Evolutionary conservation across 2,888 invertebrate species (phyloP).

Genomic region (Morinoia aosen): DNA sequence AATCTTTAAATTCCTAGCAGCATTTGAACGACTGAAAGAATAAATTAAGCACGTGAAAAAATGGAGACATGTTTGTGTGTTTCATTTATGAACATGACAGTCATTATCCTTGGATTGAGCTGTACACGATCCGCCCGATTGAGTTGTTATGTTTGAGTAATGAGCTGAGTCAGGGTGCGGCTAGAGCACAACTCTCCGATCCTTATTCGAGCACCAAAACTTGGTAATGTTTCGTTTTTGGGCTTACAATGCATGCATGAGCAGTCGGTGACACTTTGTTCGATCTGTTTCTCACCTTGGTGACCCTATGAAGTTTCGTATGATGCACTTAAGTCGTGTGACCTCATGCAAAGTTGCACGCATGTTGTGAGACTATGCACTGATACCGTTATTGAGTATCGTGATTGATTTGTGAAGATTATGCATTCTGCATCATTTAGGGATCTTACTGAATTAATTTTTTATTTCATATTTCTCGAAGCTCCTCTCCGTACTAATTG

Average conservation of each 20-base stretch:
- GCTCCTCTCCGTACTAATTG: no score
- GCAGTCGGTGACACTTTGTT: not conserved
- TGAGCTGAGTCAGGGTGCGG: not conserved
- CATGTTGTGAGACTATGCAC: not conserved
- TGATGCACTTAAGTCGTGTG: not conserved
- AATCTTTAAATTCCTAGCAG: not conserved
- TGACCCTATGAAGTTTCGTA: not conserved
- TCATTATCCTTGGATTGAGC: not conserved
- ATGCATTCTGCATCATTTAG: not conserved
- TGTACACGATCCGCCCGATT: not conserved
- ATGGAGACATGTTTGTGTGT: not conserved
- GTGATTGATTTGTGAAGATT: not conserved
- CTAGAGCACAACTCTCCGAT: not conserved
- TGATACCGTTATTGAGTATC: not conserved
- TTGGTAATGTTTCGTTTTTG: not conserved
- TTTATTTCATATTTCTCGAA: not conserved
- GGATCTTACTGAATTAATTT: not conserved
- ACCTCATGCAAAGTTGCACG: not conserved
- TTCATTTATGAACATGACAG: not conserved
- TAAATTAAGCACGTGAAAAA: not conserved
- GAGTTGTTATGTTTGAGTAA: not conserved
- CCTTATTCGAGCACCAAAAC: not conserved
- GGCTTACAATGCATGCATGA: not conserved
- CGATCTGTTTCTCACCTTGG: not conserved
- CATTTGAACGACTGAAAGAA: not conserved